Evolutionary conservation across 2,888 invertebrate species (phyloP), one percentile per base, ranked within the genome.

Genomic region (Leptopilina myrica): DNA sequence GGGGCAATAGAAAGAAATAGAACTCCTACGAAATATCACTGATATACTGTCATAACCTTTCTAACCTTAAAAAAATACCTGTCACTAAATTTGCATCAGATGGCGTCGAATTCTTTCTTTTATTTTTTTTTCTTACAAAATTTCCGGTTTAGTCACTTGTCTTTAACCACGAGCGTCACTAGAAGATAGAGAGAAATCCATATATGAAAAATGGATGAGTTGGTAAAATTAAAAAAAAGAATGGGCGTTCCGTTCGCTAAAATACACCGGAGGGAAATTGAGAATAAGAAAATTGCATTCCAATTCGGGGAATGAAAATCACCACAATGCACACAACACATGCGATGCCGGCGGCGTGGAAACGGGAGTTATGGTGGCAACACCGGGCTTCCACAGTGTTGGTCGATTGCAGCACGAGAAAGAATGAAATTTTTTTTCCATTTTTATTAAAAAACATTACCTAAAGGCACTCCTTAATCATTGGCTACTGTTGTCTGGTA

Each of bases 381-480:
- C 56, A 73, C 73, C 73, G 73, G 73, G 73, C 73, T 26, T 33
- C 33, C 56, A 20, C 33, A 33, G 49, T 73, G 73, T 73, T 33
- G 73, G 33, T 73, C 56, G 73, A 73, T 73, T 62, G 15, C 62
- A 62, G 33, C 20, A 49, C 46, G 67, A 20, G 14, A 33, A n/a
- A 14, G 53, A 49, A 56, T 26, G 49, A 56, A 15, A 59, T 69
- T 62, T 49, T 59, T 43, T 14, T 40, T 5, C 9, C 9, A 33
- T 46, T 46, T 8, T 49, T 49, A 11, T 49, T 49, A 49, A 49
- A 15, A 67, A 46, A 33, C 7, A 83, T 89, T 90, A 90, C 90
- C 90, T 89, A 88, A 86, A 88, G 87, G 85, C 88, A 87, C 89
- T 87, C 85, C 84, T 87, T 84, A 87, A 85, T 88, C 88, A 89